Evolutionary conservation across 2,888 invertebrate species (phyloP).

Genomic region (Molorchus minor): DNA sequence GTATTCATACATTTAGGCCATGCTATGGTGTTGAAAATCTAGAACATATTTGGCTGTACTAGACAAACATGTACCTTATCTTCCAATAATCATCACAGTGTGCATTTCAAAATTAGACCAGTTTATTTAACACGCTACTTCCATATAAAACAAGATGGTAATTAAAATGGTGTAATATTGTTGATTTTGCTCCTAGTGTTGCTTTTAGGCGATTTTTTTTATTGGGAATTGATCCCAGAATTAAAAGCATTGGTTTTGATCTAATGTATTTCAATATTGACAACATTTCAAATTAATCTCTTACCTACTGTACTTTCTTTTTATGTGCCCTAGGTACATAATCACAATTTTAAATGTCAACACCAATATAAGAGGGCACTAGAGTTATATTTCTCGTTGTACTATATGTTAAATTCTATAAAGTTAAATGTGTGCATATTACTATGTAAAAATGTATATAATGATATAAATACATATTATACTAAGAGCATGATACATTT

Average conservation of each 20-base stretch:
- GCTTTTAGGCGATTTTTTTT: too few species aligned
- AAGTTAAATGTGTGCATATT: conserved; percentile 53
- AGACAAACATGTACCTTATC: not conserved
- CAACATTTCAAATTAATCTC: too few species aligned
- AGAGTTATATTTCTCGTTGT: conserved; percentile 58
- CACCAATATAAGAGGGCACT: conserved; percentile 37
- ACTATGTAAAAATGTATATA: conserved; percentile 45
- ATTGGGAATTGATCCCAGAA: too few species aligned
- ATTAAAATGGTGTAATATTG: too few species aligned
- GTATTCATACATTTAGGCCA: conserved; percentile 9
- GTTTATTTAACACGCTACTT: too few species aligned
- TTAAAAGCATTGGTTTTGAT: too few species aligned
- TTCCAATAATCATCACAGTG: conserved; percentile 7
- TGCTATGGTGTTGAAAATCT: conserved; percentile 7
- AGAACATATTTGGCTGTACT: conserved; percentile 17
- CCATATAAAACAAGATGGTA: too few species aligned
- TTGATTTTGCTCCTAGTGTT: too few species aligned
- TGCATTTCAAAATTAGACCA: conserved; percentile 13
- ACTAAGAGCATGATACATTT: conserved; percentile 25
- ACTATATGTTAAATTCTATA: conserved; percentile 57
- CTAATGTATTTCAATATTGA: too few species aligned
- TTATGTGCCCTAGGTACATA: conserved; percentile 14
- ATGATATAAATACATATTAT: too few species aligned
- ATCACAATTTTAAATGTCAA: conserved; percentile 37
- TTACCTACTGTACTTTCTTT: conserved; percentile 5